These are phyloP conservation scores for Melipona beecheii DNA, from an alignment of 2,888 invertebrate genomes.

Conservation along the genomic window DNA sequence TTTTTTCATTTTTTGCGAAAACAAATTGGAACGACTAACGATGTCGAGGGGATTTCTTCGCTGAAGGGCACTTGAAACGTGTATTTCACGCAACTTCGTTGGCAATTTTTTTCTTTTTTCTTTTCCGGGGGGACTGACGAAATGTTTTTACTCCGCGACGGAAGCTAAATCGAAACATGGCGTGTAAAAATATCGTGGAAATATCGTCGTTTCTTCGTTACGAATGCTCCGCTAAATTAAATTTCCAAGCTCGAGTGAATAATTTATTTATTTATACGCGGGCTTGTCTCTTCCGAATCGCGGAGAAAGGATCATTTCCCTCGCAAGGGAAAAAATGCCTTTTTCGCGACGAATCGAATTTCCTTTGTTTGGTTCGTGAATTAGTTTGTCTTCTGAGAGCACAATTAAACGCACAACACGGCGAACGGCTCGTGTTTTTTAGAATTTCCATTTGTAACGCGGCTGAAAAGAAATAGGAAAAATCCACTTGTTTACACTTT, in stretches of 20 bases:
- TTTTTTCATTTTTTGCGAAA: background rate
- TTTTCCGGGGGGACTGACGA: background rate
- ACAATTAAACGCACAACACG: background rate
- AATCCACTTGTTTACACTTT: background rate
- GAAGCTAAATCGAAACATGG: background rate
- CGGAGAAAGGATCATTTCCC: background rate
- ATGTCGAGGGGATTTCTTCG: background rate
- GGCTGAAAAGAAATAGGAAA: background rate
- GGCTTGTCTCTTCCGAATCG: background rate
- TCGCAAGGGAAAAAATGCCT: background rate
- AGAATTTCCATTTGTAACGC: background rate
- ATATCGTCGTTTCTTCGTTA: background rate
- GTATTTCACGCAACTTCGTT: background rate
- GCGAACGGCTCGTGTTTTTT: background rate
- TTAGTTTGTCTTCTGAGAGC: too few species aligned
- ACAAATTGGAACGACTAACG: constrained; percentile 1
- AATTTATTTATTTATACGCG: background rate
- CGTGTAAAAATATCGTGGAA: background rate
- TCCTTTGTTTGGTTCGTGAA: background rate
- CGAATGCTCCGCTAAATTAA: too few species aligned
- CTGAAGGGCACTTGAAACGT: background rate
- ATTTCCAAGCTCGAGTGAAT: background rate
- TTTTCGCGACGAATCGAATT: background rate
- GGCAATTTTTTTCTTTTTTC: background rate
- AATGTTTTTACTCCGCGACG: background rate